Conservation (phyloP, 2,888 invertebrate species). For the Scaptomyza reducta region DNA sequence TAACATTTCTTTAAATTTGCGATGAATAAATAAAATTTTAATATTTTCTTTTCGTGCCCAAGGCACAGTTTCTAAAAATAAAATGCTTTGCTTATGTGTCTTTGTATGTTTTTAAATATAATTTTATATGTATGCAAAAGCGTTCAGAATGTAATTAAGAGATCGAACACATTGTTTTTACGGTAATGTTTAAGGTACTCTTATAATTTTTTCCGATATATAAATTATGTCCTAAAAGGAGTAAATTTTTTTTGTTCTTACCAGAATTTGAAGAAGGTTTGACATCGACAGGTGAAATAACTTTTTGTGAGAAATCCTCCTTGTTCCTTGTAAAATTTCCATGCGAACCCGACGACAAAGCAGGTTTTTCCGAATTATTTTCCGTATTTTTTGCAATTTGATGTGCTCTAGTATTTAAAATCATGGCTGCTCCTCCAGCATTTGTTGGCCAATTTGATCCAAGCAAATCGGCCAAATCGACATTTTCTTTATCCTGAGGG, state of each 20-base stretch:
- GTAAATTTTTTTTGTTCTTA: constrained; percentile 14
- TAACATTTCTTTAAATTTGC: neutral
- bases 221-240: no score
- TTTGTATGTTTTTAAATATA: neutral
- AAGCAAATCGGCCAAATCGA: constrained; percentile 81
- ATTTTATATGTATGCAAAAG: neutral
- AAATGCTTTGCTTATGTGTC: neutral
- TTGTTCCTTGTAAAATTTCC: constrained; percentile 11
- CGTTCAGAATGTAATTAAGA: neutral
- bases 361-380: constrained; percentile 33
- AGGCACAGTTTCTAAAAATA: constrained; percentile 26
- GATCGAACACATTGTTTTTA: neutral
- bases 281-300: constrained; percentile 1
- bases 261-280: constrained; percentile 24
- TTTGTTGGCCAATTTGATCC: constrained; percentile 82
- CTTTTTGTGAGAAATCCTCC: constrained; percentile 35
- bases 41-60: constrained; percentile 1
- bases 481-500: constrained; percentile 64
- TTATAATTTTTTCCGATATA: no score
- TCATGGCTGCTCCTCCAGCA: constrained; percentile 81
- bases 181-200: no score
- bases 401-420: constrained; percentile 70
- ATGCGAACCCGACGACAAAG: neutral
- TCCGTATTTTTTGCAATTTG: constrained; percentile 24
- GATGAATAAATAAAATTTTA: neutral